Evolutionary conservation across 2,113 vertebrate species (phyloP), one percentile per base, ranked within the genome.

Genomic region (Epinephelus cyanopodus): DNA sequence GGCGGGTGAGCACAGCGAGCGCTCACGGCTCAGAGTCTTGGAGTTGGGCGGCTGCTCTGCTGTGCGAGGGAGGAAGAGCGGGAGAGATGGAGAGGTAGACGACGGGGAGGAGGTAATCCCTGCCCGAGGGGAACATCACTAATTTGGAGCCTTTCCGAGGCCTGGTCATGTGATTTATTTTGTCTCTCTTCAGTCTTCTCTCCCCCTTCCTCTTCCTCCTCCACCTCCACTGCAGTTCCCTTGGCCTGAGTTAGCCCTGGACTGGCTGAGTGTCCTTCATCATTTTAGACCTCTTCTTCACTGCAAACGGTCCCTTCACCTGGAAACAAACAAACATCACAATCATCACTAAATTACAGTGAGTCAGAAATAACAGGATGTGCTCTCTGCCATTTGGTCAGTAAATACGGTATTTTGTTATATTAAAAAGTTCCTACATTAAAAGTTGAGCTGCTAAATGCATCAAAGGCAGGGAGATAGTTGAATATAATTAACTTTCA

Each of bases 41-140:
- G 79, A 78, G 81, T 61, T 70, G 81, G 76, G 63, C 8, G 52
- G 74, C 76, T 80, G 54, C 74, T 91, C 71, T 87, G 86, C 62
- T 68, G 81, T 45, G 57, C 2, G 42, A 83, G 62, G 84, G 63
- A 70, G 84, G 75, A 83, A 75, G 86, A 86, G 79, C 39, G 12
- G 83, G 85, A 85, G 88, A 74, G 86, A 87, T 52, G 84, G 85
- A 77, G 74, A 78, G 81, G 79, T 73, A 82, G 89, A 84, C 15
- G 21, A 61, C 58, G 2, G 82, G 74, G 87, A 89, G 88, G 79
- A 94, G 92, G 90, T 91, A 81, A 92, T 92, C 87, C 90, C 89
- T 82, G 90, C 81, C 77, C 2, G 83, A 90, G 79, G 90, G 90
- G 81, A 87, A 84, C 93, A 92, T 92, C 53, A 72, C 87, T 78